Base-by-base conservation (phyloP, 2,113 vertebrate species). In the Euleptes europaea region DNA sequence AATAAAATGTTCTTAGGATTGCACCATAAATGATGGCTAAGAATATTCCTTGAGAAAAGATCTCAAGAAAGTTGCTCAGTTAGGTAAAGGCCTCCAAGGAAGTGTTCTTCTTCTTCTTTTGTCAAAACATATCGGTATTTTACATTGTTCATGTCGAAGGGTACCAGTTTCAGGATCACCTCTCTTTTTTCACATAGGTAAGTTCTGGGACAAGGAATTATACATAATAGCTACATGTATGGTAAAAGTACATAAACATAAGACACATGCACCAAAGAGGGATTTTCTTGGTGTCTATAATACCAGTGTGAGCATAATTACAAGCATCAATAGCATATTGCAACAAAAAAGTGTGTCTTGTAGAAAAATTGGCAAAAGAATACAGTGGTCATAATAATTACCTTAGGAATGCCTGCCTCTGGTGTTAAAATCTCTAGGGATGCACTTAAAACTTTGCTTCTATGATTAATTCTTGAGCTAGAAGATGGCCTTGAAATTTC, bases 401-500 rank as follows among this genome's bases (percentile, higher is more conserved):
- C 98, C 97, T 97, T 94, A 54, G 88, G 40, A 49, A 94, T 88
- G 7, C 35, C 28, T 5, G 87, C 80, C 42, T 98, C 96, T 4
- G 95, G 88, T 28, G 94, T 96, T 77, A 97, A 88, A 84, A 97
- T 95, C 85, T 97, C 95, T 80, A 98, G 86, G 49, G 95, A 92
- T 40, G 91, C 78, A 89, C 85, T 96, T 81, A 97, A 97, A 84
- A 89, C 91, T 54, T 89, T 95, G 90, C 90, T 96, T 0, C 91
- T 94, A 67, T 84, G 83, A 63, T 87, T 91, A 72, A 86, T 85
- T 82, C 92, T 95, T 82, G 95, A 97, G 73, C 79, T 93, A 78
- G 95, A 96, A 67, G 95, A 91, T 87, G 97, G 95, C 67, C 96
- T 94, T 84, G 96, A 97, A 91, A 98, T 98, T 77, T 94, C 89